These are phyloP conservation scores for Entomobrya multifasciata DNA, from an alignment of 2,888 invertebrate genomes.

Conservation along the genomic window DNA sequence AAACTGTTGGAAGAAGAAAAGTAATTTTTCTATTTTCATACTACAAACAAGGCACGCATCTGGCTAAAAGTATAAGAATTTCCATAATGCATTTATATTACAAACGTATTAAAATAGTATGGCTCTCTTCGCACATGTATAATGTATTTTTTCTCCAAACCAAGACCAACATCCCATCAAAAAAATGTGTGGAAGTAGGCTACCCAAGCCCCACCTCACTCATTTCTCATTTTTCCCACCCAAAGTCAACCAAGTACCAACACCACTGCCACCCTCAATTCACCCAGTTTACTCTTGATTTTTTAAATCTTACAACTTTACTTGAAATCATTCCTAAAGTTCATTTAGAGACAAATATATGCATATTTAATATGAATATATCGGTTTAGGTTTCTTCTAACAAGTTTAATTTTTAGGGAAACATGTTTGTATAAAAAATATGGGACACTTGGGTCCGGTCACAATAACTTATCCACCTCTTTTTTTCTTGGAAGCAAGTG, in stretches of 20 bases:
- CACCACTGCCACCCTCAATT: too few species aligned
- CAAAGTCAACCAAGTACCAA: background rate
- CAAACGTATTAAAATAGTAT: background rate
- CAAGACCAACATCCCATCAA: background rate
- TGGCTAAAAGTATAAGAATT: constrained; percentile 53
- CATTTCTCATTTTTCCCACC: constrained; percentile 1
- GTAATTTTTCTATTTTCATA: constrained; percentile 28
- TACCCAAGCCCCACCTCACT: too few species aligned
- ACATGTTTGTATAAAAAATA: constrained; percentile 1
- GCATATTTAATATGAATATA: background rate
- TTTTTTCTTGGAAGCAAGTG: background rate
- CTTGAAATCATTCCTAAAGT: constrained; percentile 4
- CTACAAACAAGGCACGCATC: constrained; percentile 23
- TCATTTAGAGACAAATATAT: constrained; percentile 3
- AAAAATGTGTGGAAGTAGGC: background rate
- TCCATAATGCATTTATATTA: constrained; percentile 52
- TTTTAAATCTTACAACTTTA: background rate
- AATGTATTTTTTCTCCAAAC: too few species aligned
- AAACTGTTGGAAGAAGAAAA: constrained; percentile 29
- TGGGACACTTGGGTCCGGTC: constrained; percentile 24
- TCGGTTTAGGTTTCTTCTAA: background rate
- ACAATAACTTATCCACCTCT: background rate
- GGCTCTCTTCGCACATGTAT: background rate
- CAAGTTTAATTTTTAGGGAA: too few species aligned
- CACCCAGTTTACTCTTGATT: constrained; percentile 14